Evolutionary conservation across 2,888 invertebrate genomes (phyloP).

Genomic region (Trichogramma dendrolimi): DNA sequence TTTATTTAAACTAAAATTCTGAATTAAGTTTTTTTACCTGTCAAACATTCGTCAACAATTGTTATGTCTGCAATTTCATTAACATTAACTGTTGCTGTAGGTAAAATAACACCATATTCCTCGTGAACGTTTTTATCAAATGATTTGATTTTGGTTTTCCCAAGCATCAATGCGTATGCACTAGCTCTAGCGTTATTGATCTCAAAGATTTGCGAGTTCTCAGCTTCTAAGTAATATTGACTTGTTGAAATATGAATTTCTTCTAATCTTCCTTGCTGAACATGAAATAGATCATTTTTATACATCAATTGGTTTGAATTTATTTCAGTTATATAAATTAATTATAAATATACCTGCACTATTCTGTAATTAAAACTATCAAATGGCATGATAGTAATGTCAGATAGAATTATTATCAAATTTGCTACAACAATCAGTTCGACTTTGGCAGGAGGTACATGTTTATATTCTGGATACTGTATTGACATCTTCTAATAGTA

Average conservation of each 20-base stretch:
- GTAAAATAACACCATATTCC: slow-evolving; percentile 57
- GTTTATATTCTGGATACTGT: slow-evolving; percentile 60
- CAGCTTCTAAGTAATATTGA: slow-evolving; percentile 71
- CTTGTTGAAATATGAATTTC: slow-evolving; percentile 65
- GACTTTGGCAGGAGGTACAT: slow-evolving; percentile 62
- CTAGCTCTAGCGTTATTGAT: slow-evolving; percentile 42
- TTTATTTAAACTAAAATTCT: background rate
- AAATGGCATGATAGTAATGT: slow-evolving; percentile 75
- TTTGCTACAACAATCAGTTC: slow-evolving; percentile 87
- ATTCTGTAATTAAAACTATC: slow-evolving; percentile 72
- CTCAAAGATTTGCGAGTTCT: slow-evolving; percentile 54
- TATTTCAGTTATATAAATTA: background rate
- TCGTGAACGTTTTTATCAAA: slow-evolving; percentile 63
- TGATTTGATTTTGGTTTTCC: slow-evolving; percentile 60
- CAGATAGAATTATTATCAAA: slow-evolving; percentile 85
- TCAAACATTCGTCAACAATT: no score
- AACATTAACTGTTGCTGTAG: slow-evolving; percentile 68
- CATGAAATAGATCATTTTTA: slow-evolving; percentile 41
- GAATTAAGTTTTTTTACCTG: slow-evolving; percentile 45
- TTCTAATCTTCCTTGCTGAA: slow-evolving; percentile 63
- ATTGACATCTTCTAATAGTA: no score
- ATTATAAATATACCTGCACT: slow-evolving; percentile 56
- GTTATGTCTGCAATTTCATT: slow-evolving; percentile 66
- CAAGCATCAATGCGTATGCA: slow-evolving; percentile 56
- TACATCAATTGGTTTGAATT: background rate